Evolutionary conservation across 30 jellyfish, hydroid and myxozoan species (phyloP), one percentile per base, ranked within the genome.

Genomic region (Hydra vulgaris): DNA sequence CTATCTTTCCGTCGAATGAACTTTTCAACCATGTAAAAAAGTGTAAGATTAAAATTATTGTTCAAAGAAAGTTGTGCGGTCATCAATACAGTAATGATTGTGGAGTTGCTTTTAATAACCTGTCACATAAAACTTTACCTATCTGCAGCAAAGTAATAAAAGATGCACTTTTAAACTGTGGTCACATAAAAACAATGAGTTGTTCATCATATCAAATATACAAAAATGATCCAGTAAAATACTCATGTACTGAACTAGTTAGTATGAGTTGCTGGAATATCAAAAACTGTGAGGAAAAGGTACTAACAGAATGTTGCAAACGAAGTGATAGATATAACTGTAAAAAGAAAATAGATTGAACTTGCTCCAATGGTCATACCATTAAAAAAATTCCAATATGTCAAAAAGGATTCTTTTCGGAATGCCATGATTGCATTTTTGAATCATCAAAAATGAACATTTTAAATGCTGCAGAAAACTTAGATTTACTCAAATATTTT

Each of bases 371-470:
- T 18, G 4, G 25, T 17, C 82, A 74, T 25, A 24, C 66, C 25
- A 24, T 74, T 17, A 15, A 21, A 40, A 53, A 74, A 15, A 4
- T 74, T 17, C 26, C 18, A 24, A 8, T 24, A 40, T 74, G 82
- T 24, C 1, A 25, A 21, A 24, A 74, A 1, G 82, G 82, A 8
- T 24, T 74, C 24, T 68, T 68, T 8, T 74, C 82, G 0, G 71
- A 74, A 20, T 74, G 82, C 75, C 82, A 74, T 16, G 24, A 74
- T 1, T 74, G 82, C 20, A 74, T n/a, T 15, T 17, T 74, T 17
- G 75, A 24, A 24, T 7, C 7, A 21, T 74, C 53, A 74, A 40
- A 68, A 18, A 25, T 15, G 25, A 0, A 1, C 1, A 17, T 8
- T 16, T 40, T 17, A 24, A n/a, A 25, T 27, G 53, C 17, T 16